phyloP scores from a whole-genome alignment of 92 coral and sea anemone genomes.

The Nematostella vectensis region DNA sequence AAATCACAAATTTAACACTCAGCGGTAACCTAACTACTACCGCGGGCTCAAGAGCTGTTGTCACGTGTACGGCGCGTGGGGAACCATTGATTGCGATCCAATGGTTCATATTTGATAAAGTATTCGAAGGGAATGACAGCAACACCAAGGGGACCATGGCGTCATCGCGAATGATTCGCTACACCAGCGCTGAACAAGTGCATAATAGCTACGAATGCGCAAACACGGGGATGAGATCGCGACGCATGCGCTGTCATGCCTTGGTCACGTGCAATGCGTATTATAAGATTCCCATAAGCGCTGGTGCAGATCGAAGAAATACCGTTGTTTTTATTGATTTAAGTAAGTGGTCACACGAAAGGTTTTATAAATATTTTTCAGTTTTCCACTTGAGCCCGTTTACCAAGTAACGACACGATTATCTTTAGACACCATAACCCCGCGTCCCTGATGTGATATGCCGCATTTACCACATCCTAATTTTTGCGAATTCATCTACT shows the following conservation, averaged over 20 bases:
- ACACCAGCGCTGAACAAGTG: not conserved
- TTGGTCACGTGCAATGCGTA: not conserved
- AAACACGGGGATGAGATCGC: not conserved
- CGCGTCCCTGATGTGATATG: too few species aligned
- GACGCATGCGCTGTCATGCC: not conserved
- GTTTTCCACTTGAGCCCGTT: too few species aligned
- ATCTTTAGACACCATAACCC: too few species aligned
- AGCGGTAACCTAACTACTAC: constrained; percentile 1
- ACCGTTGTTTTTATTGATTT: not conserved
- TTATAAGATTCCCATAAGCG: not conserved
- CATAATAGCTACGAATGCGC: not conserved
- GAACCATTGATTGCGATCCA: not conserved
- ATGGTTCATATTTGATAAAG: not conserved
- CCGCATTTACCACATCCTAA: too few species aligned
- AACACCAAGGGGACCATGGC: not conserved
- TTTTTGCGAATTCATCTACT: too few species aligned
- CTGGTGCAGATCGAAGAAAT: not conserved
- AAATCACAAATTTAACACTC: not conserved
- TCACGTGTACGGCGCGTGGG: constrained; percentile 2
- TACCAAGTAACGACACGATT: too few species aligned
- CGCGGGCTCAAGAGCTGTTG: not conserved
- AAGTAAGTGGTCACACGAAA: too few species aligned
- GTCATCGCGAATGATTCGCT: not conserved
- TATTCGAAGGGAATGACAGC: not conserved
- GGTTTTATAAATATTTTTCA: too few species aligned